These are phyloP conservation scores for Rotaria sp. DNA, from an alignment of 2,888 invertebrate species.

Conservation along the genomic window DNA sequence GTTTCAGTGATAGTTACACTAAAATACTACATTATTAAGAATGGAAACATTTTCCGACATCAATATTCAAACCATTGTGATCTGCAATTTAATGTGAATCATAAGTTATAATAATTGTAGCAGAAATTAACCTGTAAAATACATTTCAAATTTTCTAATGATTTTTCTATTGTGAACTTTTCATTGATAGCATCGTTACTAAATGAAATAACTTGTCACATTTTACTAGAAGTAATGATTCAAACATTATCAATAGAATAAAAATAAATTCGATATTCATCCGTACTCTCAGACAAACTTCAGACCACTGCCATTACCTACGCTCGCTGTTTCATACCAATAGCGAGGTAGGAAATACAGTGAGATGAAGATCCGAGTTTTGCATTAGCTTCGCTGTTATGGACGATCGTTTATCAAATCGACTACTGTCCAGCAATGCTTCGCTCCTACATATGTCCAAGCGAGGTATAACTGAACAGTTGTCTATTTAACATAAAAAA, in stretches of 20 bases:
- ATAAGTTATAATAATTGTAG: no score
- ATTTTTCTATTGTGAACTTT: no score
- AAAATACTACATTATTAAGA: no score
- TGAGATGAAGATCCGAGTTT: background rate
- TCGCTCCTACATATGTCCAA: background rate
- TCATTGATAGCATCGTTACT: no score
- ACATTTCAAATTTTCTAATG: no score
- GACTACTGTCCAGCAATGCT: background rate
- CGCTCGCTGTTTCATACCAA: background rate
- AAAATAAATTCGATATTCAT: background rate
- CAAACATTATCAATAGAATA: background rate
- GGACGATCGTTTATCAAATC: background rate
- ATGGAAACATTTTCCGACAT: no score
- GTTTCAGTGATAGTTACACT: no score
- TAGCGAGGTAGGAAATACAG: conserved; percentile 25
- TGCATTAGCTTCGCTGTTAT: background rate
- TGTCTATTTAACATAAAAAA: background rate
- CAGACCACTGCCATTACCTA: background rate
- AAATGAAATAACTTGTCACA: no score
- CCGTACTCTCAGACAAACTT: background rate
- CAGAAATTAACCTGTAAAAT: no score
- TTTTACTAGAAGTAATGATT: no score
- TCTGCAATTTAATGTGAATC: no score
- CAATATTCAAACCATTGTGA: no score
- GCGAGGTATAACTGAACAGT: conserved; percentile 30